Conservation (phyloP, 92 coral and sea anemone species). For the Parazoanthus swiftii region DNA sequence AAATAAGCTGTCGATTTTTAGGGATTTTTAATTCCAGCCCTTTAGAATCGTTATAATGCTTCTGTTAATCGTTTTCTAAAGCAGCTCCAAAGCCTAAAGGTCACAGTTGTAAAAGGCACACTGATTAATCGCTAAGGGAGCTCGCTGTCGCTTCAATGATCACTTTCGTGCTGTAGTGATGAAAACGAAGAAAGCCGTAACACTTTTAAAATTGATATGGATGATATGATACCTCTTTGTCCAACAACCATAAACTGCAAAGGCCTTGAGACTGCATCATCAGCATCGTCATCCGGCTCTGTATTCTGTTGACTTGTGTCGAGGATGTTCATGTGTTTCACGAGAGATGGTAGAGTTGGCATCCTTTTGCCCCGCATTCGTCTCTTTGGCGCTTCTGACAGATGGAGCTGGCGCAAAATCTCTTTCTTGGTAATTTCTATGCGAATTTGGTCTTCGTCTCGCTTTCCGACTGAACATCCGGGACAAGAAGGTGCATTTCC, state of each 20-base stretch:
- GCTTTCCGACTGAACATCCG: slow-evolving; percentile 39
- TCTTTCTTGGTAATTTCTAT: slow-evolving; percentile 15
- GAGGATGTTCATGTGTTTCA: background rate
- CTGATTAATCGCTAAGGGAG: background rate
- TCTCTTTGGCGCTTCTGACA: slow-evolving; percentile 19
- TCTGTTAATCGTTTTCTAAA: background rate
- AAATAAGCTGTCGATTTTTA: background rate
- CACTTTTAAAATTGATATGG: background rate
- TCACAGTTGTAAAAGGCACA: background rate
- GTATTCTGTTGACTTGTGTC: background rate
- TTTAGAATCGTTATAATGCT: background rate
- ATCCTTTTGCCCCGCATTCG: slow-evolving; percentile 17
- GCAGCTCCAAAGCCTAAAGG: background rate
- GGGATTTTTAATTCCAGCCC: no score
- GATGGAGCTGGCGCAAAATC: slow-evolving; percentile 12
- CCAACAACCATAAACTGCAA: slow-evolving; percentile 29
- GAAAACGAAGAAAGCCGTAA: background rate
- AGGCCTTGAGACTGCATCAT: background rate
- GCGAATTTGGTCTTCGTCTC: slow-evolving; percentile 26
- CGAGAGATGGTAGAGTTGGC: background rate
- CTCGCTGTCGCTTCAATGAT: background rate
- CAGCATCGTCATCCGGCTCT: slow-evolving; percentile 14
- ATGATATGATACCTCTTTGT: slow-evolving; percentile 11
- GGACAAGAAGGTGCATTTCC: slow-evolving; percentile 37
- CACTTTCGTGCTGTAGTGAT: background rate